A percentile compares a stretch with the other conserved stretches of the same genome.
Conservation (phyloP, 2,113 vertebrate species). For the Myotis davidii region DNA sequence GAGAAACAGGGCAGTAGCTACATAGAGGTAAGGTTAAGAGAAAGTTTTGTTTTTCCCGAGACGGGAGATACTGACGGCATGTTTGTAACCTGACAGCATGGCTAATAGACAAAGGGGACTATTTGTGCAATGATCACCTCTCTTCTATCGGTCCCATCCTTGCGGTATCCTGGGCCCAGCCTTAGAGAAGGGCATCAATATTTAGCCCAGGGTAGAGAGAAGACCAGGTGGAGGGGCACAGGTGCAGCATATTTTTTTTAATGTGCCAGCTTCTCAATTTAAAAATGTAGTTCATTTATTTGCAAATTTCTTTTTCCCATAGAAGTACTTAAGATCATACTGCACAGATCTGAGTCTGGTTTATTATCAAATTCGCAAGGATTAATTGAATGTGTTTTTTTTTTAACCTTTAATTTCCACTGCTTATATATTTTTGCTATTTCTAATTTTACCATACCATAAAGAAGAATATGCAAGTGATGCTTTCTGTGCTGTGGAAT, state of each 20-base stretch:
- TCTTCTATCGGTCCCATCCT: background rate
- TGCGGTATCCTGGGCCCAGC: background rate
- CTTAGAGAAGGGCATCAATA: background rate
- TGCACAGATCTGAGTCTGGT: background rate
- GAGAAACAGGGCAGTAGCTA: background rate
- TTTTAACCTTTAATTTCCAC: background rate
- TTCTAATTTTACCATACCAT: background rate
- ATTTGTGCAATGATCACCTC: accelerated
- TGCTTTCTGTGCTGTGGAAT: background rate
- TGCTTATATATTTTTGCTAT: background rate
- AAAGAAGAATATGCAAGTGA: background rate
- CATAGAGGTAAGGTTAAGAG: background rate
- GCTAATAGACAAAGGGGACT: background rate
- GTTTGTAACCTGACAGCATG: background rate
- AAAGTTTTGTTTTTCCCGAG: background rate
- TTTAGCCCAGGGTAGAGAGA: background rate
- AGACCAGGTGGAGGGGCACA: background rate
- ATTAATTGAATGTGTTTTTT: background rate
- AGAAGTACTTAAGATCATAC: background rate
- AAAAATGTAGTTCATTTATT: slow-evolving; percentile 10
- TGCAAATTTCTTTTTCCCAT: background rate
- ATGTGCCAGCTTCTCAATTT: slow-evolving; percentile 24
- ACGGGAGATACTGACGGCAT: background rate
- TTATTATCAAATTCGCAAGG: background rate
- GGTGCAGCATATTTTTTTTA: background rate